A percentile compares a stretch with the other conserved stretches of the same genome.
These are phyloP conservation scores for Rhineura floridana DNA, from an alignment of 2,113 vertebrate species.

Conservation along the genomic window DNA sequence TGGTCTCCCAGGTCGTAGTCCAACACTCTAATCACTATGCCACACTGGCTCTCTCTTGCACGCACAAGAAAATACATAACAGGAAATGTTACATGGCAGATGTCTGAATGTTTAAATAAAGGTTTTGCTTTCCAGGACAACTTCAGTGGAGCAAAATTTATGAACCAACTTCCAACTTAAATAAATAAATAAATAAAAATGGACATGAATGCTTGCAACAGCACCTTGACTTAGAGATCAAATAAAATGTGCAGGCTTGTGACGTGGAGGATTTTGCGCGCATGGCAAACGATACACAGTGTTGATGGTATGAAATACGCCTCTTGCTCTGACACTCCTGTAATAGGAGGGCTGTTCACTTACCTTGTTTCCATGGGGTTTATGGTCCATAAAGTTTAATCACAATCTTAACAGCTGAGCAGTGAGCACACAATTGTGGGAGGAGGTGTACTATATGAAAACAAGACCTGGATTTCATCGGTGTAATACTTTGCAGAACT, in stretches of 20 bases:
- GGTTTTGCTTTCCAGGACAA: constrained; percentile 42
- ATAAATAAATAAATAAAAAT: too few relatives aligned
- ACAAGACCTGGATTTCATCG: constrained; percentile 59
- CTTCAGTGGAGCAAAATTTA: constrained; percentile 59
- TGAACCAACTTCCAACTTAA: constrained; percentile 26
- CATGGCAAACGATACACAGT: constrained; percentile 37
- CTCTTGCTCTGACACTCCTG: constrained; percentile 73
- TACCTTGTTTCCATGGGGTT: constrained; percentile 79
- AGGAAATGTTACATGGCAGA: constrained; percentile 43
- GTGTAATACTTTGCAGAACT: constrained; percentile 28
- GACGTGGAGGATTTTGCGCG: constrained; percentile 36
- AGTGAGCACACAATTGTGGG: constrained; percentile 67
- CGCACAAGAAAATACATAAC: constrained; percentile 3
- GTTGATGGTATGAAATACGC: constrained; percentile 76
- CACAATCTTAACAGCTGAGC: constrained; percentile 81
- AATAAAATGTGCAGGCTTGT: constrained; percentile 56
- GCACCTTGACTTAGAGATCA: constrained; percentile 59
- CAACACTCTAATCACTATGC: too few relatives aligned
- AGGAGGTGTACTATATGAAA: constrained; percentile 60
- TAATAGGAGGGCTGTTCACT: constrained; percentile 75
- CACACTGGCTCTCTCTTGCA: too few relatives aligned
- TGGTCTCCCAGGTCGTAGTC: too few relatives aligned
- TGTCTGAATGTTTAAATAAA: constrained; percentile 60
- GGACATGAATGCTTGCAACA: constrained; percentile 49
- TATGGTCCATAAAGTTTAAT: constrained; percentile 87